These are phyloP conservation scores for Drosophila nannoptera DNA, from an alignment of 1,140 invertebrate species.

Conservation along the genomic window DNA sequence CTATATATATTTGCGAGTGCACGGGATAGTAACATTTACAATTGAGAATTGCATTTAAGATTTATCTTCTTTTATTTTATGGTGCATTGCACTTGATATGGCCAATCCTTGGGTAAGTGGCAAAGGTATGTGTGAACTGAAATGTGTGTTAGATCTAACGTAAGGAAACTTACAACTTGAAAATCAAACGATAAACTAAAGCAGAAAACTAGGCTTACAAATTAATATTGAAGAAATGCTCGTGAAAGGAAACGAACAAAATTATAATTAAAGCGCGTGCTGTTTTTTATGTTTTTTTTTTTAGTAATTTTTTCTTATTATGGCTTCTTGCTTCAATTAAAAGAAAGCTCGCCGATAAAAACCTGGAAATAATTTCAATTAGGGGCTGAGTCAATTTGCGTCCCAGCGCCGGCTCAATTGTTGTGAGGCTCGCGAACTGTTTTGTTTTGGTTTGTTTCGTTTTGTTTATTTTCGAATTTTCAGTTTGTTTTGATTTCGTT, in stretches of 20 bases:
- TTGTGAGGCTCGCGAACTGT: constrained; percentile 92
- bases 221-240: constrained; percentile 10
- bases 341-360: constrained; percentile 78
- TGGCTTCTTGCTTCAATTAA: constrained; percentile 45
- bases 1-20: background rate
- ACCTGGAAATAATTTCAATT: constrained; percentile 95
- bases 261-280: constrained; percentile 59
- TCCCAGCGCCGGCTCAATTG: constrained; percentile 91
- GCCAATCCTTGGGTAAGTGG: constrained; percentile 13
- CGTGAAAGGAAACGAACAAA: constrained; percentile 2
- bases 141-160: background rate
- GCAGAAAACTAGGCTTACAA: background rate
- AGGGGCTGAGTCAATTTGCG: constrained; percentile 91
- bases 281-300: constrained; percentile 32
- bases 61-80: constrained; percentile 2
- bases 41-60: constrained; percentile 28
- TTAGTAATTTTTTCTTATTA: constrained; percentile 6
- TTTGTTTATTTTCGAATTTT: constrained; percentile 3
- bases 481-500: constrained; percentile 13
- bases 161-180: background rate
- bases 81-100: constrained; percentile 2
- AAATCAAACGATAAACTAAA: constrained; percentile 4
- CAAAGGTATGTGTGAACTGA: background rate
- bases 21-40: constrained; percentile 36
- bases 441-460: constrained; percentile 35